Base-by-base conservation (phyloP, 2,888 invertebrate species). In the Micoletzkya japonica region DNA sequence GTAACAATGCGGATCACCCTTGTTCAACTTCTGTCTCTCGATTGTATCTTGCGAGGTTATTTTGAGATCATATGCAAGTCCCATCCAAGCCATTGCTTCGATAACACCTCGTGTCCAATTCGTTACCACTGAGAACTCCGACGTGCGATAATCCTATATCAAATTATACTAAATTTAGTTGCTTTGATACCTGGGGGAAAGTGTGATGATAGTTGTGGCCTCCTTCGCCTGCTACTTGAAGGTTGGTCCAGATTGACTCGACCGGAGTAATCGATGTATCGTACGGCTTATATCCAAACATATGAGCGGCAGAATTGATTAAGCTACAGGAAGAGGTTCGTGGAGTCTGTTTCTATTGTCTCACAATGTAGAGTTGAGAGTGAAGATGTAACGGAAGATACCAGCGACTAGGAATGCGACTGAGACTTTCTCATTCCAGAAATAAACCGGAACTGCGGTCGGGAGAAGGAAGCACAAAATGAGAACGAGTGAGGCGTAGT, bases 251-350 rank as follows among this genome's bases (percentile, higher is more conserved):
- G n/a, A 83, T 70, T 26, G 77, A 79, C 60, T 84, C 84, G 10
- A 81, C 81, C 20, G 84, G 82, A 26, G 79, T 75, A 26, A 84
- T 78, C 10, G 70, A 76, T 85, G 91, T 91, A 87, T 95, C 95
- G 85, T 94, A 95, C 0, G 95, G 95, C 84, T 91, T 91, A 80
- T 91, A 90, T 24, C 95, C 95, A 90, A 92, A 94, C 50, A 78
- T 90, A 86, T 95, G 95, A 0, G 95, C 95, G 20, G 92, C 91
- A 86, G 93, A 94, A 86, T 95, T 95, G n/a, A 95, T 94, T 81
- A 92, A 90, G 36, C 71, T 71, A 66, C 10, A 26, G 4, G 28
- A 4, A 26, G 32, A 26, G 4, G 30, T 17, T n/a, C 24, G 24
- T 7, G 24, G 32, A 4, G 24, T 24, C 4, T 57, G 28, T 57